A percentile compares a stretch with the other conserved stretches of the same genome.
Conservation (phyloP, 2,113 vertebrate genomes). For the Psilopogon haemacephalus region DNA sequence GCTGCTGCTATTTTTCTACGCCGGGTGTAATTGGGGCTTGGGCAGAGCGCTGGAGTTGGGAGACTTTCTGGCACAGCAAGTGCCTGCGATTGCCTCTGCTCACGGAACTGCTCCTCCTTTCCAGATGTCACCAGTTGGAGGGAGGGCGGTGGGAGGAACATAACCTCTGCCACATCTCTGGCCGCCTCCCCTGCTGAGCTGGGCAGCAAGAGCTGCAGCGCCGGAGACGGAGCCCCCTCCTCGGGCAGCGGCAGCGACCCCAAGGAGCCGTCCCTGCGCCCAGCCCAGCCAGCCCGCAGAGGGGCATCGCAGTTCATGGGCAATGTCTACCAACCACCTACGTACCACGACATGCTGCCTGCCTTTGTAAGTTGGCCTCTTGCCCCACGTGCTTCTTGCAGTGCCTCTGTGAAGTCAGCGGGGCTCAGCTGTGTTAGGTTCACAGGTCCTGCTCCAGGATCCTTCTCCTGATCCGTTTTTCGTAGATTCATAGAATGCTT, state of each 20-base stretch:
- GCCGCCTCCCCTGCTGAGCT: conserved; percentile 86
- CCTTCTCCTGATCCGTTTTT: background rate
- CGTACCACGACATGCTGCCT: conserved; percentile 98
- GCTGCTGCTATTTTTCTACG: background rate
- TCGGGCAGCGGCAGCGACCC: conserved; percentile 76
- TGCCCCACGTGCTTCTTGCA: background rate
- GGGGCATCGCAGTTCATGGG: conserved; percentile 85
- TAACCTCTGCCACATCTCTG: conserved; percentile 87
- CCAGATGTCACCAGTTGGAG: conserved; percentile 99
- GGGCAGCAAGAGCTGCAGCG: conserved; percentile 83
- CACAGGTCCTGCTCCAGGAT: background rate
- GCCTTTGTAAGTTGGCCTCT: conserved; percentile 87
- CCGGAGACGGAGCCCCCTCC: conserved; percentile 83
- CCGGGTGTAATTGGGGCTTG: background rate
- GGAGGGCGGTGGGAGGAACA: conserved; percentile 98
- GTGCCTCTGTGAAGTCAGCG: background rate
- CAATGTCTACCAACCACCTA: conserved; percentile 88
- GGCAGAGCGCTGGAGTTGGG: background rate
- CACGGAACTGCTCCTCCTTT: background rate
- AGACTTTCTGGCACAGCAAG: background rate
- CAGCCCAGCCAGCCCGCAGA: conserved; percentile 87
- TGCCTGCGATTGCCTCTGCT: background rate
- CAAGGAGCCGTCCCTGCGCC: conserved; percentile 92
- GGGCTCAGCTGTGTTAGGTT: background rate
- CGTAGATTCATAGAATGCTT: too few species aligned